Evolutionary conservation across 2,797 vertebrate genomes (phyloP), one percentile per base, ranked within the genome.

Genomic region (Pygocentrus nattereri): DNA sequence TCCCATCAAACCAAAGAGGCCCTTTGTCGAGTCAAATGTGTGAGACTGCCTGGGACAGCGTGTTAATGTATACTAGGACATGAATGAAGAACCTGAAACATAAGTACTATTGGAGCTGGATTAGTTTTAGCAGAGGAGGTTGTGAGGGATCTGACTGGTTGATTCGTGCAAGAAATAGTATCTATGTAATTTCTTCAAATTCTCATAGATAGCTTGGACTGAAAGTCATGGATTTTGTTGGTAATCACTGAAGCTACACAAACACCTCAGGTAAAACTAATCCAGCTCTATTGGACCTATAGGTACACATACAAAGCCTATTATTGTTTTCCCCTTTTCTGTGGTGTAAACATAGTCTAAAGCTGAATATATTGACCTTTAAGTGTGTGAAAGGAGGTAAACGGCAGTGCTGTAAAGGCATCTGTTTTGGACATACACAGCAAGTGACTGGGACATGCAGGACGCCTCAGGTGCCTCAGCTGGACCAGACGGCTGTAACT

Each of bases 1-100:
- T 85, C 97, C 98, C 85, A 97, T 99, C 94, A 99, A 99, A 97
- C 97, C 98, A 96, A 99, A 99, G 97, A 97, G 97, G 96, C 98
- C 98, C 38, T 99, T 99, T 91, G 97, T 99, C 86, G 98, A 99
- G 94, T 99, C 98, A 86, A 99, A 99, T 83, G 98, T 99, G 89
- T 99, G 92, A 91, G 95, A 87, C 49, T 15, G 21, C 16, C 11
- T 2, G 62, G 62, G 62, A 59, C 18, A 72, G 47, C n/a, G 31
- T 1, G 54, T 78, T 27, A 21, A 80, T 30, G 69, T 80, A 31
- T 61, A 78, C 69, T 34, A 27, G 59, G 72, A 81, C 74, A 27
- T 73, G 19, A 64, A 31, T 31, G 19, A 70, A 41, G 56, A 62
- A 74, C 47, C 38, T 64, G 50, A 68, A 41, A 72, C 34, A 64